Percentiles rank a stretch among this genome's conserved stretches.
Evolutionary conservation across 2,888 invertebrate species (phyloP).

Genomic region (Drosophila anomelani): DNA sequence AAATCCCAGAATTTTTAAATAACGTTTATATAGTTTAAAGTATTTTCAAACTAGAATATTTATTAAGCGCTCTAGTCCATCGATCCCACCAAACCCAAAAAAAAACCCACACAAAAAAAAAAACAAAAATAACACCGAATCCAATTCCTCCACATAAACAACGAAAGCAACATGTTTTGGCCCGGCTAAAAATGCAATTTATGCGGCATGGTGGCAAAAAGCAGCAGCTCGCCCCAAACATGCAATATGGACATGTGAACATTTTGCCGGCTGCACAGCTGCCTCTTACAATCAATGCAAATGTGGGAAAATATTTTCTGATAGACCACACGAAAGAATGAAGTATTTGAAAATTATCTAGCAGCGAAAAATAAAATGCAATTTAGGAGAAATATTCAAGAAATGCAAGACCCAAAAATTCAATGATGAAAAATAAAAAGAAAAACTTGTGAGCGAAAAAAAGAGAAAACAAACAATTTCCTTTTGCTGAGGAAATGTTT

Average conservation of each 20-base stretch:
- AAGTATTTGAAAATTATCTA: slow-evolving; percentile 33
- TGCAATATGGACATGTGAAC: slow-evolving; percentile 61
- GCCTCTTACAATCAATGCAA: slow-evolving; percentile 37
- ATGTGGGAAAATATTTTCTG: slow-evolving; percentile 50
- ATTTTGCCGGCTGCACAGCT: slow-evolving; percentile 45
- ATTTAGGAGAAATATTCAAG: slow-evolving; percentile 25
- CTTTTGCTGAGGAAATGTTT: slow-evolving; percentile 19
- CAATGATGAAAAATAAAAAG: not conserved
- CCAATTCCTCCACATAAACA: slow-evolving; percentile 13
- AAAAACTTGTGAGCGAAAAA: not conserved
- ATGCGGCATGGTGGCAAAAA: slow-evolving; percentile 52
- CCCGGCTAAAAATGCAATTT: slow-evolving; percentile 52
- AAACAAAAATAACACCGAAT: not conserved
- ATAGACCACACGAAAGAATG: slow-evolving; percentile 27
- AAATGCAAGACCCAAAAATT: slow-evolving; percentile 12
- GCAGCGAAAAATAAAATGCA: slow-evolving; percentile 30
- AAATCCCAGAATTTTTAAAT: not conserved
- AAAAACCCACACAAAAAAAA: not conserved
- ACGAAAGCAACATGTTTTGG: slow-evolving; percentile 50
- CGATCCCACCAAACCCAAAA: slow-evolving; percentile 15
- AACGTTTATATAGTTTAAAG: not conserved
- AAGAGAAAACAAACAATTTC: slow-evolving; percentile 12
- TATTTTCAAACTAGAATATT: not conserved
- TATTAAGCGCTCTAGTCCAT: slow-evolving; percentile 37
- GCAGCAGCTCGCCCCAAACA: slow-evolving; percentile 34